phyloP scores from a whole-genome alignment of 2,113 vertebrate species.

The Cyphomyrus discorhynchus region DNA sequence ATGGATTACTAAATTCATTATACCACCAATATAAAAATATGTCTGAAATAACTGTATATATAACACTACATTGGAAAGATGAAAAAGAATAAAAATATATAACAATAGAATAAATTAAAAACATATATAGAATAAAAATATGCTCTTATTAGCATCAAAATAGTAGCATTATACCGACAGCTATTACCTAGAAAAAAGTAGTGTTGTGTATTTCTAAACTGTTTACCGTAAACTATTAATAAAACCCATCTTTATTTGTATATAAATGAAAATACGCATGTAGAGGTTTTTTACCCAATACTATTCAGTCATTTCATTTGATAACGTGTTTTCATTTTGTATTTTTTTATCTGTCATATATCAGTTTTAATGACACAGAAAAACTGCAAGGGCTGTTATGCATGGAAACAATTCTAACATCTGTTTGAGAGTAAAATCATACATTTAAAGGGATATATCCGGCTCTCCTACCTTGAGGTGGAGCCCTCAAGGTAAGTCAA shows the following conservation, averaged over 20 bases:
- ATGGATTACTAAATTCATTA: background rate
- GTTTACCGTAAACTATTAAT: background rate
- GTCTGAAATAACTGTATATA: background rate
- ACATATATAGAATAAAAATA: background rate
- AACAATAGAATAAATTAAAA: background rate
- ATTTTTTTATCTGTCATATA: background rate
- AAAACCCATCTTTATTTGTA: background rate
- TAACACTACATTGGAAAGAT: background rate
- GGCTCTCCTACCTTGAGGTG: background rate
- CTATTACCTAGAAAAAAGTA: background rate
- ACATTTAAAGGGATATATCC: constrained; percentile 22
- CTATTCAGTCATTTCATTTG: background rate
- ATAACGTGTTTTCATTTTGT: background rate
- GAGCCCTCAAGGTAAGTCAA: background rate
- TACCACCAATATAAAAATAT: background rate
- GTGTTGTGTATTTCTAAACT: background rate
- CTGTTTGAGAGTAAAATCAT: constrained; percentile 27
- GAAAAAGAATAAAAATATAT: background rate
- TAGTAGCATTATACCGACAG: background rate
- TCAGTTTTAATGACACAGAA: background rate
- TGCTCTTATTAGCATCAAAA: background rate
- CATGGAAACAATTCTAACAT: constrained; percentile 3
- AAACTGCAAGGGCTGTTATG: background rate
- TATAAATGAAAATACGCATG: background rate
- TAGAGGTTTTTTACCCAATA: background rate